These are phyloP conservation scores for Maniola jurtina DNA, from an alignment of 1,140 invertebrate genomes.

Conservation along the genomic window DNA sequence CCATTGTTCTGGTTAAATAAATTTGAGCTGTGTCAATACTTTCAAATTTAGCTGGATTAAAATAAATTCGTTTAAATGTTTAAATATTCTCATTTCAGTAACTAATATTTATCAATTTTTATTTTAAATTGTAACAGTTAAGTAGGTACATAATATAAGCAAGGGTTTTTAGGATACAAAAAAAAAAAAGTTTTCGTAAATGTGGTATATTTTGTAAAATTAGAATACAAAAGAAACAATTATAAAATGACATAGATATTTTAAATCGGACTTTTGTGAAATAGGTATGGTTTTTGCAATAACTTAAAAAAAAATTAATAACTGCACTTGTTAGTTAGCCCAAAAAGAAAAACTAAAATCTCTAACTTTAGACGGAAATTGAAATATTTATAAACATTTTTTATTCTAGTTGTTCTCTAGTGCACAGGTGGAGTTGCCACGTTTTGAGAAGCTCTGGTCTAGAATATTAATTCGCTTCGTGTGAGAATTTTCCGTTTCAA, in stretches of 20 bases:
- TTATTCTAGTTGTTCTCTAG: not conserved
- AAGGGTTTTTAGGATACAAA: no score
- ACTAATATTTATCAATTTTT: no score
- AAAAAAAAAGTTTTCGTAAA: no score
- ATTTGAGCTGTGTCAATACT: not conserved
- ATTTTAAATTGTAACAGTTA: not conserved
- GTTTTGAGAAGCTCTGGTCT: constrained; percentile 5
- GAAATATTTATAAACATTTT: constrained; percentile 3
- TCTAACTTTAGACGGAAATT: not conserved
- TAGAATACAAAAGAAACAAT: no score
- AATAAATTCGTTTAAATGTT: not conserved
- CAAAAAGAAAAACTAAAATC: not conserved
- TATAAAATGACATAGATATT: no score
- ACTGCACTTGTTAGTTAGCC: no score
- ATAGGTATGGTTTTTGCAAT: no score
- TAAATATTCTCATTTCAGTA: not conserved
- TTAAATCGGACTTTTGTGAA: no score
- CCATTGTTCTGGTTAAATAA: not conserved
- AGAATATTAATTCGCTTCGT: constrained; percentile 12
- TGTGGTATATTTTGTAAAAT: no score
- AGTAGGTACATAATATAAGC: no score
- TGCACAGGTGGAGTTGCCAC: constrained; percentile 2
- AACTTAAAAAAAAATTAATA: no score
- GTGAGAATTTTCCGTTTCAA: constrained; percentile 10
- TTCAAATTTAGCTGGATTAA: not conserved